A percentile compares a stretch with the other conserved stretches of the same genome.
Evolutionary conservation across 2,113 vertebrate species (phyloP).

Genomic region (Ictalurus furcatus): DNA sequence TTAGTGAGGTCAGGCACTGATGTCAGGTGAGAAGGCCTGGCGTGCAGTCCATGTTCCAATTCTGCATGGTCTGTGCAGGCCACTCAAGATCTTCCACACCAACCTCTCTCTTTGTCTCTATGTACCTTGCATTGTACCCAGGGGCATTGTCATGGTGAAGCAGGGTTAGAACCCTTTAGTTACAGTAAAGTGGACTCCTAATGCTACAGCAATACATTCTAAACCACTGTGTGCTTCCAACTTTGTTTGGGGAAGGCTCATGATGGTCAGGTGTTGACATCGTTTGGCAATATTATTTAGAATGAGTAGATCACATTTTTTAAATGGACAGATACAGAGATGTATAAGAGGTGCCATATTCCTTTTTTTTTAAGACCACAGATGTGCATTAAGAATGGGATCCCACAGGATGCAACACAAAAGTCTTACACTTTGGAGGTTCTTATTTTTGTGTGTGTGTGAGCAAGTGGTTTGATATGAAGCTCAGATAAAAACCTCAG

Average conservation of each 20-base stretch:
- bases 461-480: not conserved
- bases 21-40: not conserved
- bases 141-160: not conserved
- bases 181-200: not conserved
- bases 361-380: not conserved
- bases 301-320: not conserved
- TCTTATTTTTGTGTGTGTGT: not conserved
- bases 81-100: not conserved
- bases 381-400: not conserved
- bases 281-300: not conserved
- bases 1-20: not conserved
- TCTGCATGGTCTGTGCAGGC: not conserved
- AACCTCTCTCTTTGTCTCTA: not conserved
- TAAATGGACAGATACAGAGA: not conserved
- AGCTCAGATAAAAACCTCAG: not conserved
- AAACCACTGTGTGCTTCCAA: not conserved
- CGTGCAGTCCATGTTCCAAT: not conserved
- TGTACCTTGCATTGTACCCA: not conserved
- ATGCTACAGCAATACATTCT: not conserved
- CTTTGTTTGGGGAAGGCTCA: not conserved
- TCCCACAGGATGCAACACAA: not conserved
- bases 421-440: not conserved
- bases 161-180: not conserved
- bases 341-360: not conserved
- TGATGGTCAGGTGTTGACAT: not conserved